phyloP scores from a whole-genome alignment of 2,113 vertebrate genomes.

The Sphaerodactylus townsendi region DNA sequence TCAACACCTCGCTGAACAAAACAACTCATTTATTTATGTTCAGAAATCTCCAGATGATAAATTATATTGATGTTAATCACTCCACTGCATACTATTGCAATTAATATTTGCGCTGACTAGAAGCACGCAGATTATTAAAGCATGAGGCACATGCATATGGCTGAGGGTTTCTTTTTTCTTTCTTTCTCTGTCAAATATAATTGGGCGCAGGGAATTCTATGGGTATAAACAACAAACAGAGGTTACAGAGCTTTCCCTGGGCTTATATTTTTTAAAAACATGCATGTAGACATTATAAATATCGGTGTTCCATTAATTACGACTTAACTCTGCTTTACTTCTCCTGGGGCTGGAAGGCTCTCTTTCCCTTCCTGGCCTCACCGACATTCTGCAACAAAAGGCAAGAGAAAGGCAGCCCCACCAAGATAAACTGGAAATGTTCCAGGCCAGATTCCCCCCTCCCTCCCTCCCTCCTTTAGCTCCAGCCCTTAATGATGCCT shows the following conservation, averaged over 20 bases:
- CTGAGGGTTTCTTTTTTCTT: not conserved
- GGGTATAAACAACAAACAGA: slow-evolving; percentile 45
- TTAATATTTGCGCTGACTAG: slow-evolving; percentile 65
- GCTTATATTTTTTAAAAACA: slow-evolving; percentile 4
- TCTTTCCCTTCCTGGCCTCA: rapidly evolving
- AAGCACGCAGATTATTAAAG: slow-evolving; percentile 61
- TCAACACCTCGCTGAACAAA: slow-evolving; percentile 79
- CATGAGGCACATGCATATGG: slow-evolving; percentile 41
- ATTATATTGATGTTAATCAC: slow-evolving; percentile 78
- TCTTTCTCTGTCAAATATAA: slow-evolving; percentile 43
- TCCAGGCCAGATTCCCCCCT: not conserved
- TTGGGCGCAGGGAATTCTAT: slow-evolving; percentile 57
- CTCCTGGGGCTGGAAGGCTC: slow-evolving; percentile 15
- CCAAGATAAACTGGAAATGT: not conserved
- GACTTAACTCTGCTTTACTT: slow-evolving; percentile 47
- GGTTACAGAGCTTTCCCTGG: slow-evolving; percentile 30
- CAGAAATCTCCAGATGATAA: slow-evolving; percentile 78
- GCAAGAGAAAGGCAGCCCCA: slow-evolving; percentile 13
- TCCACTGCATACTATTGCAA: slow-evolving; percentile 67
- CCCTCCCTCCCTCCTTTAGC: slow-evolving; percentile 28
- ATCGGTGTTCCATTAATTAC: slow-evolving; percentile 50
- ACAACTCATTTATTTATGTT: slow-evolving; percentile 79
- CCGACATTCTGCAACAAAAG: not conserved
- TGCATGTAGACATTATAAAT: slow-evolving; percentile 21
- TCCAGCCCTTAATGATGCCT: slow-evolving; percentile 43